Evolutionary conservation across 2,888 invertebrate genomes (phyloP).

Genomic region (Cheilosia vernalis): DNA sequence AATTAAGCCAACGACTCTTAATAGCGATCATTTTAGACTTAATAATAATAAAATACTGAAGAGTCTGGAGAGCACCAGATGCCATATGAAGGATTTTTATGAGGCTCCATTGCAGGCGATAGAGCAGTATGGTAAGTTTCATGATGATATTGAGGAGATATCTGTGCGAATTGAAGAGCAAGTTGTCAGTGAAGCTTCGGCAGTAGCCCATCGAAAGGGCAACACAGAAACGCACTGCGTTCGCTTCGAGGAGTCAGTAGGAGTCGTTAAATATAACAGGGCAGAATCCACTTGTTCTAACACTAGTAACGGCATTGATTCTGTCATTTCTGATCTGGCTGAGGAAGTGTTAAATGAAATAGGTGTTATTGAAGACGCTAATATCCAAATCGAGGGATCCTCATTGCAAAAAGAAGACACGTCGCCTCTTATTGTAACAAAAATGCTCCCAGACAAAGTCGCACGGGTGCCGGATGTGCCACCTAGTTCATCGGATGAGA

Average conservation of each 20-base stretch:
- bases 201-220: constrained; percentile 2
- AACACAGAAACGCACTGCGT: constrained; percentile 73
- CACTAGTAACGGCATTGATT: constrained; percentile 81
- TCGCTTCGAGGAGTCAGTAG: constrained; percentile 79
- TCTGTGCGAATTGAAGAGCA: not conserved
- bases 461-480: not conserved
- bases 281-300: constrained; percentile 80
- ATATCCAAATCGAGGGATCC: constrained; percentile 40
- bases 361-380: constrained; percentile 44
- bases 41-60: constrained; percentile 79
- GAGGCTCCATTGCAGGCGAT: constrained; percentile 80
- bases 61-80: constrained; percentile 79
- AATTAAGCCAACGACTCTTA: constrained; percentile 57
- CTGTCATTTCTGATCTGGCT: constrained; percentile 81
- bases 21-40: constrained; percentile 76
- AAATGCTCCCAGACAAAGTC: constrained; percentile 39
- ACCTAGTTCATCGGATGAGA: constrained; percentile 66
- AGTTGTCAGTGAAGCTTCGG: not conserved
- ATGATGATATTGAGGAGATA: not conserved
- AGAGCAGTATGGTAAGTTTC: constrained; percentile 69
- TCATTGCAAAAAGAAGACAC: constrained; percentile 6
- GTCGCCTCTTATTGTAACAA: constrained; percentile 36
- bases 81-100: constrained; percentile 81
- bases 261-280: constrained; percentile 76
- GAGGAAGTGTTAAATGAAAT: constrained; percentile 80